phyloP scores from a whole-genome alignment of 2,888 invertebrate genomes.

The Portevinia maculata region DNA sequence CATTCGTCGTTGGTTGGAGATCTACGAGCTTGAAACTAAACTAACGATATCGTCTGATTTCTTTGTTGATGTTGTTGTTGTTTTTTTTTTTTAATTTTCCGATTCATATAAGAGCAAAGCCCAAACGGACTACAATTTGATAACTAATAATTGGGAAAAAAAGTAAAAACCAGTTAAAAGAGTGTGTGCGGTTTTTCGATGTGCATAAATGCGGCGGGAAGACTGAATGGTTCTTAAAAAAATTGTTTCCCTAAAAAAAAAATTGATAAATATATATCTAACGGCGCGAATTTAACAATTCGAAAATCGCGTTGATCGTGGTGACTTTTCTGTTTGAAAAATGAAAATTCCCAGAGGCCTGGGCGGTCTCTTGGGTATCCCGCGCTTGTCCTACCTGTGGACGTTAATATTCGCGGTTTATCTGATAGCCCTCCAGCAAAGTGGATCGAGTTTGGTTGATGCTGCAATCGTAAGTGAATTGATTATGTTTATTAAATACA shows the following conservation, averaged over 20 bases:
- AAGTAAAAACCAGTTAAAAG: conserved; percentile 9
- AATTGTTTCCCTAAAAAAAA: conserved; percentile 17
- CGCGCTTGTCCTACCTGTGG: conserved; percentile 74
- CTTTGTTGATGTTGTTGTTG: conserved; percentile 32
- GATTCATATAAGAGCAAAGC: conserved; percentile 13
- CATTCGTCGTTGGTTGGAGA: conserved; percentile 56
- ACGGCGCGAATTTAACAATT: conserved; percentile 23
- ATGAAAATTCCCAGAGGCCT: conserved; percentile 82
- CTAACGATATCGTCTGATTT: conserved; percentile 30
- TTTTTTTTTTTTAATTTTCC: conserved; percentile 4
- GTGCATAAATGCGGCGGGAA: conserved; percentile 56
- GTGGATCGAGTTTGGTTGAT: conserved; percentile 77
- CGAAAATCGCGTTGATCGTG: conserved; percentile 42
- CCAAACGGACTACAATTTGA: conserved; percentile 3
- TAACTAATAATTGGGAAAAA: background rate
- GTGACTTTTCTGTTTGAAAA: conserved; percentile 60
- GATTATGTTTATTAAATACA: background rate
- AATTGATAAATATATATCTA: conserved; percentile 14
- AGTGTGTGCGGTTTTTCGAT: conserved; percentile 41
- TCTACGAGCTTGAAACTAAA: conserved; percentile 46
- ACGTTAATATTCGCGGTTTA: conserved; percentile 78
- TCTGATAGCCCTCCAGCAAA: conserved; percentile 77
- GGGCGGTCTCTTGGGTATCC: conserved; percentile 80
- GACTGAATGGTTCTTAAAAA: conserved; percentile 29
- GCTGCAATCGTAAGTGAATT: conserved; percentile 79